Evolutionary conservation across 2,888 invertebrate species (phyloP).

Genomic region (Allacma fusca): DNA sequence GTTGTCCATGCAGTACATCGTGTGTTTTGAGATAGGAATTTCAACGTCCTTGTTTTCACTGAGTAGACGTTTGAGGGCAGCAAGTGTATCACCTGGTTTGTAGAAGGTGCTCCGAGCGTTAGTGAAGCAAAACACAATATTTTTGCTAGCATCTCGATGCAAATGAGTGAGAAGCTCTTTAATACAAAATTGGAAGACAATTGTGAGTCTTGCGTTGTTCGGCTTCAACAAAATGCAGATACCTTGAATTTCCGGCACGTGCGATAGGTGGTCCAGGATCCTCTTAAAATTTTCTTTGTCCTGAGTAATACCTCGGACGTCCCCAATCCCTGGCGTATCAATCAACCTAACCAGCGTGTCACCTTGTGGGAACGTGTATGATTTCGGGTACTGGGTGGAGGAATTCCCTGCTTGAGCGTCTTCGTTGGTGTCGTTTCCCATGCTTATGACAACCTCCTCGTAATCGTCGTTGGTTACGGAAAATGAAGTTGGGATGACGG

Average conservation of each 20-base stretch:
- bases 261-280: constrained; percentile 39
- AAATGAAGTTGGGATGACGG: constrained; percentile 49
- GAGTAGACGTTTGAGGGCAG: constrained; percentile 26
- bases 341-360: constrained; percentile 42
- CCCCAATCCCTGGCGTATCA: constrained; percentile 52
- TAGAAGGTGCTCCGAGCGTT: constrained; percentile 50
- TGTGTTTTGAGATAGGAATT: constrained; percentile 32
- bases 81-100: constrained; percentile 42
- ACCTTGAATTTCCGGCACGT: constrained; percentile 44
- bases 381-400: constrained; percentile 37
- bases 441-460: constrained; percentile 30
- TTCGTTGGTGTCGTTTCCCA: constrained; percentile 42
- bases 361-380: constrained; percentile 36
- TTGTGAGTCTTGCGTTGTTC: constrained; percentile 43
- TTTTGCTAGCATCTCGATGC: constrained; percentile 46
- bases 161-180: constrained; percentile 50
- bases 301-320: constrained; percentile 39
- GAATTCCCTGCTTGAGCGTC: constrained; percentile 28
- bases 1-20: constrained; percentile 53
- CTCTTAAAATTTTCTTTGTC: constrained; percentile 49
- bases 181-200: constrained; percentile 47
- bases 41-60: constrained; percentile 14
- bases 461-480: constrained; percentile 42
- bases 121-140: constrained; percentile 53
- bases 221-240: constrained; percentile 53